Base-by-base conservation (phyloP, 2,888 invertebrate genomes). In the Acanthosoma haemorrhoidale region DNA sequence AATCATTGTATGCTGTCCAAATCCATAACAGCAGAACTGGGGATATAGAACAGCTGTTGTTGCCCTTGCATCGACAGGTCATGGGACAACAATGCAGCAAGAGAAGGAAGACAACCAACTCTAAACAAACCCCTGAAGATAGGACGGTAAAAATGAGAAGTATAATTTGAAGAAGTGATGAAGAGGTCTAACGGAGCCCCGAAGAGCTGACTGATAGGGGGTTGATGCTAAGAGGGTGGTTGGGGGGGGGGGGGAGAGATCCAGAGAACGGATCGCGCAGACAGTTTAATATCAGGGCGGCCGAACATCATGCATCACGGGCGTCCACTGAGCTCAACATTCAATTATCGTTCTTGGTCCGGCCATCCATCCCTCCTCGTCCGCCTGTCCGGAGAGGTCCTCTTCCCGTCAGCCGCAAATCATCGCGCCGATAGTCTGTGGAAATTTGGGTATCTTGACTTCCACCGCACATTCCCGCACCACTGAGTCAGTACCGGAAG, bases 241-340 rank as follows among this genome's bases (percentile, higher is more conserved):
- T 15, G n/a, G 41, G n/a, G 8, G 16, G 5, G 16, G 41, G 8
- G 60, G 18, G 6, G 36, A 11, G 36, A 38, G 32, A 36, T 21
- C 16, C 16, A 36, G 32, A 36, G 51, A 16, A 21, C 34, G 36
- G 32, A 36, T 36, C 61, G 61, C 61, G 61, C 36, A 34, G 61
- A 61, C 61, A 61, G 61, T 34, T 61, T 61, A 61, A 61, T 61
- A 61, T 61, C 21, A 61, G 61, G 61, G 61, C 61, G 61, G 61
- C 21, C 18, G 11, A 13, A 36, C 61, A 61, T 61, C 61, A 61
- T 61, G 36, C n/a, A 9, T 16, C 13, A 15, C 21, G 21, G 13
- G 41, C 41, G 4, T 15, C 41, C 41, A 15, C 41, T 13, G n/a
- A 29, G 16, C 21, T 51, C 51, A 51, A 61, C 61, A 61, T 61